Conservation (phyloP, 2,797 vertebrate genomes). For the Denticeps clupeoides region DNA sequence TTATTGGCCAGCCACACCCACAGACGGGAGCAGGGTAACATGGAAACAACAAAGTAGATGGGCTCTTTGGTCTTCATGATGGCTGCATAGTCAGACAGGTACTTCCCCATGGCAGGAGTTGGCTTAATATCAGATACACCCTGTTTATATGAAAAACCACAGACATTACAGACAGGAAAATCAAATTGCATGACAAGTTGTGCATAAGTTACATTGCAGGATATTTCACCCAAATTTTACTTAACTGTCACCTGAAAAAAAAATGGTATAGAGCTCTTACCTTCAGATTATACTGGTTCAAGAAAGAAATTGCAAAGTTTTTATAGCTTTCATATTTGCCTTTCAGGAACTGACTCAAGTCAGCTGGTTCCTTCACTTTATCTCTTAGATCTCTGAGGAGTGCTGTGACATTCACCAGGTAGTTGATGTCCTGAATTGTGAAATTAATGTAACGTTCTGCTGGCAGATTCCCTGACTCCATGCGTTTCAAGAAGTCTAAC, state of each 20-base stretch:
- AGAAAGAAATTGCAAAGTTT: not conserved
- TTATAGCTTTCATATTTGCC: slow-evolving; percentile 22
- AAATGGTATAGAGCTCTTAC: slow-evolving; percentile 12
- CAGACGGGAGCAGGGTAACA: slow-evolving; percentile 28
- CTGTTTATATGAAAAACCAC: slow-evolving; percentile 9
- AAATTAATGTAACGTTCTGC: slow-evolving; percentile 24
- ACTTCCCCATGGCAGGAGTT: slow-evolving; percentile 17
- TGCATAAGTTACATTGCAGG: not conserved
- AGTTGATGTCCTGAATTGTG: slow-evolving; percentile 27
- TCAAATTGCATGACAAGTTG: too few species aligned
- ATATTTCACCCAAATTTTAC: not conserved
- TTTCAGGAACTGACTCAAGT: slow-evolving; percentile 16
- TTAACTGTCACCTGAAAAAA: not conserved
- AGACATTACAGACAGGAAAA: not conserved
- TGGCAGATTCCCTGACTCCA: slow-evolving; percentile 22
- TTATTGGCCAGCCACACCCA: slow-evolving; percentile 24
- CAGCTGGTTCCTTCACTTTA: not conserved
- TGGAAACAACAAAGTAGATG: slow-evolving; percentile 25
- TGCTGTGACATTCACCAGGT: slow-evolving; percentile 17
- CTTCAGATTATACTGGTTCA: slow-evolving; percentile 20
- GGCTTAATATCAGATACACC: slow-evolving; percentile 8
- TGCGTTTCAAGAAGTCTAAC: slow-evolving; percentile 19
- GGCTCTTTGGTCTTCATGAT: slow-evolving; percentile 8
- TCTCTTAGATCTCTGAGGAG: slow-evolving; percentile 20
- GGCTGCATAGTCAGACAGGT: slow-evolving; percentile 14